Conservation (phyloP, 2,113 vertebrate species). For the Corythaeola cristata region DNA sequence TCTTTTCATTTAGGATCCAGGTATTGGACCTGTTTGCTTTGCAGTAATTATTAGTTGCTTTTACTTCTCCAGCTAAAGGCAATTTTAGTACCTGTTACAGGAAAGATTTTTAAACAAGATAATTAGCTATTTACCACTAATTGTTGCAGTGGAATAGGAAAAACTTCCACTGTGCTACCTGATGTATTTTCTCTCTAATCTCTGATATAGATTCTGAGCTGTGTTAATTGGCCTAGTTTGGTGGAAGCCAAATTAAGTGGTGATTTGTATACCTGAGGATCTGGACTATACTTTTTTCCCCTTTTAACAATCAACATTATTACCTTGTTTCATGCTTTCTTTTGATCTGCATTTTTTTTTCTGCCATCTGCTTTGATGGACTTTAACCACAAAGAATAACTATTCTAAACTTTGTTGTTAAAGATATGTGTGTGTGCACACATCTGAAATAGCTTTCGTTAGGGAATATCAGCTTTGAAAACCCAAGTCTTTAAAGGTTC, state of each 20-base stretch:
- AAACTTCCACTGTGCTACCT: background rate
- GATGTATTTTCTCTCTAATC: background rate
- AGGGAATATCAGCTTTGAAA: background rate
- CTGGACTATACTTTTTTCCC: background rate
- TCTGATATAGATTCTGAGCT: background rate
- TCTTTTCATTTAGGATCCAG: background rate
- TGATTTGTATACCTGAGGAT: background rate
- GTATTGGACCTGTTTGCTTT: background rate
- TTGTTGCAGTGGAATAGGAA: background rate
- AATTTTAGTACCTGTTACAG: background rate
- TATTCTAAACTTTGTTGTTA: background rate
- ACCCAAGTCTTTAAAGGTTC: background rate
- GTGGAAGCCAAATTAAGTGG: background rate
- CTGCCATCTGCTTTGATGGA: background rate
- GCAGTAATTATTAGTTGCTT: slow-evolving; percentile 8
- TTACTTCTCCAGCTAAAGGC: background rate
- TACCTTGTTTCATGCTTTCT: background rate
- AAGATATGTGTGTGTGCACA: background rate
- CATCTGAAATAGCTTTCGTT: background rate
- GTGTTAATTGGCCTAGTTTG: background rate
- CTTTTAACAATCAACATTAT: background rate
- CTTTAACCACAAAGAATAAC: background rate
- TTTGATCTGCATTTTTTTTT: background rate
- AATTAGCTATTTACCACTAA: background rate
- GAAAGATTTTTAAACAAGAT: background rate